Conservation (phyloP, 23 tunicate species). For the Botrylloides violaceus region DNA sequence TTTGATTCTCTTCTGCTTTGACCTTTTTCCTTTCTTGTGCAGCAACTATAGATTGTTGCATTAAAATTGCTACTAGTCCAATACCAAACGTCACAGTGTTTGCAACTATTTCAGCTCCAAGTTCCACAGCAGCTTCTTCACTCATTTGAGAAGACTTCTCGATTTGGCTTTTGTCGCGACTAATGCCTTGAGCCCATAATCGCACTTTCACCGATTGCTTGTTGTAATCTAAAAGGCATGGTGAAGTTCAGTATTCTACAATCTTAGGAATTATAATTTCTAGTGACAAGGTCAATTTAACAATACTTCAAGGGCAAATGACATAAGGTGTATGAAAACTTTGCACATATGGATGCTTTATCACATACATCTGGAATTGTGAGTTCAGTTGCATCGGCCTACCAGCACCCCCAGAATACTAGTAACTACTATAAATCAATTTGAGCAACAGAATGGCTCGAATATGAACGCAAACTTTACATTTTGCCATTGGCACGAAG, state of each 20-base stretch:
- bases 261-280: too few species aligned
- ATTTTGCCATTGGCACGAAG: conserved; percentile 70
- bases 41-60: conserved; percentile 66
- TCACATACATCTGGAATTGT: too few species aligned
- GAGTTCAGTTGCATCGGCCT: too few species aligned
- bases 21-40: conserved; percentile 71
- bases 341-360: too few species aligned
- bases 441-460: not conserved
- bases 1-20: conserved; percentile 22
- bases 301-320: too few species aligned
- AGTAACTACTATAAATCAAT: not conserved
- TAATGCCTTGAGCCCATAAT: conserved; percentile 77
- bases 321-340: too few species aligned
- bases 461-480: too few species aligned
- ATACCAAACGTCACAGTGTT: conserved; percentile 56
- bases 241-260: too few species aligned
- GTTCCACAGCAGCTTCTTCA: conserved; percentile 87
- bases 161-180: conserved; percentile 70
- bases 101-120: conserved; percentile 90
- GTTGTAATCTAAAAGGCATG: conserved; percentile 57
- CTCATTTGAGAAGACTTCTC: conserved; percentile 69
- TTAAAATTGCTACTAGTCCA: conserved; percentile 63
- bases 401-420: not conserved
- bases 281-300: too few species aligned
- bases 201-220: conserved; percentile 58